Evolutionary conservation across 2,797 vertebrate genomes (phyloP), one percentile per base, ranked within the genome.

Genomic region (Sus cebifrons): DNA sequence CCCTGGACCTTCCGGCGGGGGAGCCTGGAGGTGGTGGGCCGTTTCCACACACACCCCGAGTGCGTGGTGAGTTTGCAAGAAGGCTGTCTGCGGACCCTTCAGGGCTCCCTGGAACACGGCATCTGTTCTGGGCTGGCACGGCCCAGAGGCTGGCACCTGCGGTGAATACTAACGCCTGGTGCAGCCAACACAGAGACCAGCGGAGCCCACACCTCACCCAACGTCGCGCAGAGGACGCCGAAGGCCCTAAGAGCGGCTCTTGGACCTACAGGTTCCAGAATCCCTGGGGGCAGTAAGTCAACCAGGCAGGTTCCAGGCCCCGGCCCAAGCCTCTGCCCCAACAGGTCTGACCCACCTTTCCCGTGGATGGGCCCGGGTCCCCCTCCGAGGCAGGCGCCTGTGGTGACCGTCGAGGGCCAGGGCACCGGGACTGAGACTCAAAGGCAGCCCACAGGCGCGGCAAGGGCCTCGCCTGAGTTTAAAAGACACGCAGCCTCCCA

Each of bases 391-490:
- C 60, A 1, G 29, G 7, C 2, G 25, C 11, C 60, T 7, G 0
- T 21, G 12, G 65, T n/a, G 36, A 71, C 52, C 49, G 77, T 32
- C 2, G 14, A 40, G 32, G 20, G 12, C 17, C 8, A 0, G 8
- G 11, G 6, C 8, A 13, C 17, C 1, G 2, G 12, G 54, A 25
- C 8, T 2, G 7, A 1, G 0, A n/a, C 65, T 20, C 64, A 4
- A 15, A 5, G 73, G 6, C 15, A 75, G 40, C 56, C 82, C 23
- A 2, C 0, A 12, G 52, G 16, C 2, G 9, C 29, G 2, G 52
- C 68, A 8, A 21, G 21, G 62, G 49, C 25, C 0, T 1, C 0
- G 0, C 32, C 54, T 0, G 0, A 27, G 64, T 0, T 16, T 2
- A 68, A 0, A 1, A 21, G 40, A 21, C 58, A 62, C 13, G 1